Evolutionary conservation across 2,113 vertebrate species (phyloP).

Genomic region (Sprattus sprattus): DNA sequence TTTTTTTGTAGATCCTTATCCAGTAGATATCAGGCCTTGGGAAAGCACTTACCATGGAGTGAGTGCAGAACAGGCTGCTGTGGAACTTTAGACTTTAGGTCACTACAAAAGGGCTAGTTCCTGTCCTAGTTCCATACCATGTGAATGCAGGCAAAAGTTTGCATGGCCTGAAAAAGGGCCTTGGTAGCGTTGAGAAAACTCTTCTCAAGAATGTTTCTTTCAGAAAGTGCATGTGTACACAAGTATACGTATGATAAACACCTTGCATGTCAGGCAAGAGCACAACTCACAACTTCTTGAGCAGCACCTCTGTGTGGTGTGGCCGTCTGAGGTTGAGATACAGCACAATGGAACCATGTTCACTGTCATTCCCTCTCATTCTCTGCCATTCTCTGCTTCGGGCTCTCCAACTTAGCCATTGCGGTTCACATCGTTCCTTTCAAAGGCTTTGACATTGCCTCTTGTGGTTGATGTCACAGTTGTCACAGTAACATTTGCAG

Average conservation of each 20-base stretch:
- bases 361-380: neutral
- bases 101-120: neutral
- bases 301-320: neutral
- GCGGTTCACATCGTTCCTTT: neutral
- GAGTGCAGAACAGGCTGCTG: neutral
- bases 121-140: too few relatives aligned
- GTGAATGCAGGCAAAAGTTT: neutral
- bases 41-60: neutral
- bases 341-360: neutral
- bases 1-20: neutral
- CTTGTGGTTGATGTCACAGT: conserved; percentile 4
- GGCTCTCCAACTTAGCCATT: neutral
- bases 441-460: neutral
- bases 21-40: too few relatives aligned
- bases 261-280: neutral
- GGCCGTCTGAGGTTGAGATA: neutral
- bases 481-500: conserved; percentile 16
- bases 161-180: neutral
- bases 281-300: neutral
- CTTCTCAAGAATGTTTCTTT: too few relatives aligned
- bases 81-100: neutral
- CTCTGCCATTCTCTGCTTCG: neutral
- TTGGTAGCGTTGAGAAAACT: neutral
- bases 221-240: neutral
- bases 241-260: neutral